These are phyloP conservation scores for Gambusia affinis DNA, from an alignment of 2,113 vertebrate genomes.

Conservation along the genomic window DNA sequence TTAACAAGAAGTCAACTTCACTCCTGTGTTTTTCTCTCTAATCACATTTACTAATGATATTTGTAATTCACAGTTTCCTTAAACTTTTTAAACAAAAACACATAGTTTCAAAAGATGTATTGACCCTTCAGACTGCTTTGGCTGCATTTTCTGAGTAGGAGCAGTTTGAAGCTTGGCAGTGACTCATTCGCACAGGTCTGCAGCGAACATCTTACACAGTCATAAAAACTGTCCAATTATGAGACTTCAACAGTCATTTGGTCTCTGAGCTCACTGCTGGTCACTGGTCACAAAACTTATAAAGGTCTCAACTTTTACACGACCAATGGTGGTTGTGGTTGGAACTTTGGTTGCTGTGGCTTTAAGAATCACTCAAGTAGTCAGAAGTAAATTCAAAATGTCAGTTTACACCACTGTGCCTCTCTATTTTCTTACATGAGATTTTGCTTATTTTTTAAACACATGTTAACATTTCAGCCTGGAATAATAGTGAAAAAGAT, in stretches of 20 bases:
- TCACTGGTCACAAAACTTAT: slow-evolving; percentile 34
- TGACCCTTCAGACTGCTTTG: not conserved
- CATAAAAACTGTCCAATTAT: slow-evolving; percentile 28
- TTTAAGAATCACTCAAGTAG: slow-evolving; percentile 21
- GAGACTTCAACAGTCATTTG: slow-evolving; percentile 3
- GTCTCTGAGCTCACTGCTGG: slow-evolving; percentile 21
- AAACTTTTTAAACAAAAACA: not conserved
- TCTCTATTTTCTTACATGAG: not conserved
- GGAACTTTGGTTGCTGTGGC: slow-evolving; percentile 13
- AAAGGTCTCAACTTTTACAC: slow-evolving; percentile 35
- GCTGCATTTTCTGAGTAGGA: not conserved
- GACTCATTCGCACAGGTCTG: slow-evolving; percentile 38
- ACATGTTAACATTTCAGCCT: not conserved
- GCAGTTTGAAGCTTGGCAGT: slow-evolving; percentile 5
- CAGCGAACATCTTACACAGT: slow-evolving; percentile 14
- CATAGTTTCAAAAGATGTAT: not conserved
- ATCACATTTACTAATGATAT: not conserved
- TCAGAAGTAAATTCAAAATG: slow-evolving; percentile 27
- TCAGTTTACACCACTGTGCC: slow-evolving; percentile 9
- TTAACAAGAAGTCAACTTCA: not conserved
- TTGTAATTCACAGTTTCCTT: not conserved
- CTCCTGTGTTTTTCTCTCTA: not conserved
- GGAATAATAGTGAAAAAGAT: not conserved
- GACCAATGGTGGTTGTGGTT: slow-evolving; percentile 31
- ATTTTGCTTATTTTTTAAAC: not conserved